A percentile compares a stretch with the other conserved stretches of the same genome.
Evolutionary conservation across 2,888 invertebrate genomes (phyloP).

Genomic region (Tetropium fuscum): DNA sequence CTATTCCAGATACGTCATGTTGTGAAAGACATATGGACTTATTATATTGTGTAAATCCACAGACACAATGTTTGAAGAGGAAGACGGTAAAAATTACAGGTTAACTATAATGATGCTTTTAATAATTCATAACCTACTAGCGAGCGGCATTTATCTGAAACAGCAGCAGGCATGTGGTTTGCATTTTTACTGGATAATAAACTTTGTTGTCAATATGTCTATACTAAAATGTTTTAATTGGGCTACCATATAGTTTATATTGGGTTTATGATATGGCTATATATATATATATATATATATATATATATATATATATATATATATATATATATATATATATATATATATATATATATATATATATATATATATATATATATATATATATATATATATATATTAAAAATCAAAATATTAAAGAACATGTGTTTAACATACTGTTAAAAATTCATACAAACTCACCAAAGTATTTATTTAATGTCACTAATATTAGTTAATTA

Average conservation of each 20-base stretch:
- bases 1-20: conserved; percentile 49
- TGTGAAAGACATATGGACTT: conserved; percentile 47
- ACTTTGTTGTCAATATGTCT: conserved; percentile 7
- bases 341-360: too few relatives aligned
- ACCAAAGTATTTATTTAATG: too few relatives aligned
- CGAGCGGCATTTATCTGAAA: conserved; percentile 25
- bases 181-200: conserved; percentile 19
- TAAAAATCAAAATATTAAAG: too few relatives aligned
- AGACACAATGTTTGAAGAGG: conserved; percentile 45
- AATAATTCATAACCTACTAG: conserved; percentile 37
- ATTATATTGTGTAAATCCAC: conserved; percentile 49
- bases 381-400: too few relatives aligned
- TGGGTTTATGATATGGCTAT: not conserved
- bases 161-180: conserved; percentile 20
- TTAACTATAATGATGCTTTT: conserved; percentile 35
- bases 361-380: too few relatives aligned
- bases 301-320: too few relatives aligned
- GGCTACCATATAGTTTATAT: not conserved
- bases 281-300: not conserved
- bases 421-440: too few relatives aligned
- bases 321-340: too few relatives aligned
- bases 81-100: conserved; percentile 40
- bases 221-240: not conserved
- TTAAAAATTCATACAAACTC: too few relatives aligned
- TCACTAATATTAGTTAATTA: too few relatives aligned